These are phyloP conservation scores for Corynorhinus townsendii DNA, from an alignment of 2,113 vertebrate species.

Conservation along the genomic window DNA sequence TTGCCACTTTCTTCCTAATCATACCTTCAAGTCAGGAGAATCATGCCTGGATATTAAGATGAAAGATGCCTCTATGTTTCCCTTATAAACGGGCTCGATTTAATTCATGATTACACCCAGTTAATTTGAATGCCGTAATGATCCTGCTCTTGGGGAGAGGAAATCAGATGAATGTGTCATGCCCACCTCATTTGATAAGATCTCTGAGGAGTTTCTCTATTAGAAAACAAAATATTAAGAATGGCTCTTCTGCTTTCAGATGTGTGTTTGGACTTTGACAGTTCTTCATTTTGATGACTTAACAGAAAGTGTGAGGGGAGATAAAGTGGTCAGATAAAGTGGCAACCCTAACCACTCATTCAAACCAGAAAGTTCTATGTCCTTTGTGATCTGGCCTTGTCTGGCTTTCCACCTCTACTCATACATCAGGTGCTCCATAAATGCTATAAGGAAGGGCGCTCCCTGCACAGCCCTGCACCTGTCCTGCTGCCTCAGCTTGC, in stretches of 20 bases:
- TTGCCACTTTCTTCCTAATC: slow-evolving; percentile 20
- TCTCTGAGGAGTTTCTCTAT: slow-evolving; percentile 33
- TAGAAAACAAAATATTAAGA: slow-evolving; percentile 31
- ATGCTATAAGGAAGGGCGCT: neutral
- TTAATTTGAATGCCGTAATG: slow-evolving; percentile 62
- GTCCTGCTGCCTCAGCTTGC: too few species aligned
- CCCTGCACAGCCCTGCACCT: neutral
- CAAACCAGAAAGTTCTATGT: neutral
- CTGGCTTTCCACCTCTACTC: neutral
- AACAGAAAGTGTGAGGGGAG: neutral
- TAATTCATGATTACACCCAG: slow-evolving; percentile 61
- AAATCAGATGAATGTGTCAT: slow-evolving; percentile 15
- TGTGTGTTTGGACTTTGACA: neutral
- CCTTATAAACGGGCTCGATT: slow-evolving; percentile 46
- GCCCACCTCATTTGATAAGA: neutral
- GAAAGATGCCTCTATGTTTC: slow-evolving; percentile 60
- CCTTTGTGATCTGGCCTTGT: neutral
- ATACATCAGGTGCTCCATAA: neutral
- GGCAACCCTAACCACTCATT: too few species aligned
- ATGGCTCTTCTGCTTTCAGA: neutral
- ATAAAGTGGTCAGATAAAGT: neutral
- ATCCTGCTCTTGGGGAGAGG: slow-evolving; percentile 15
- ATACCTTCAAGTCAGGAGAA: slow-evolving; percentile 58
- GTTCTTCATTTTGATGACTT: neutral
- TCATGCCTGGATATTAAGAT: slow-evolving; percentile 60